phyloP scores from a whole-genome alignment of 2,797 vertebrate species.

The Potorous gilbertii region DNA sequence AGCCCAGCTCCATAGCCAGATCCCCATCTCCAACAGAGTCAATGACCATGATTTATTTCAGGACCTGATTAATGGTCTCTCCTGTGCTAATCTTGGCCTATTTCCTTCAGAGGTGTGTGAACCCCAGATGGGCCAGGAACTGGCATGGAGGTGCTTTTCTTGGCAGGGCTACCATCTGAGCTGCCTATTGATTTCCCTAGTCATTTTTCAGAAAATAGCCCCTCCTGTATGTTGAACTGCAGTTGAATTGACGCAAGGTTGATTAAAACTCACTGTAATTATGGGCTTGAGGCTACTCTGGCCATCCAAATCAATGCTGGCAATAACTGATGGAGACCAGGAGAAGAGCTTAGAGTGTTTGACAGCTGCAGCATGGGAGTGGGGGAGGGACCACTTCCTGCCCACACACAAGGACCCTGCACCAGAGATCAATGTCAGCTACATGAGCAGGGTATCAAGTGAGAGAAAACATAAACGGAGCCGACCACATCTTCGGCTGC shows the following conservation, averaged over 20 bases:
- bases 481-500: background rate
- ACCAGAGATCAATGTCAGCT: background rate
- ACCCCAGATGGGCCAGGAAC: background rate
- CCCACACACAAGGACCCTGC: background rate
- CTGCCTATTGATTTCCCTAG: conserved; percentile 73
- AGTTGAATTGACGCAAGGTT: conserved; percentile 81
- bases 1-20: background rate
- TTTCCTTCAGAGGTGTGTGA: fast-evolving
- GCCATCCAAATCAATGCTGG: conserved; percentile 82
- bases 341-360: background rate
- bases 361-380: background rate
- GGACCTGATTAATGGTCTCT: background rate
- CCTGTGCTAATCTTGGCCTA: background rate
- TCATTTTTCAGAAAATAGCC: conserved; percentile 67
- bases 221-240: conserved; percentile 74
- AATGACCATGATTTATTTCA: background rate
- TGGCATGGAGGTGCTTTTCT: conserved; percentile 21
- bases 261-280: conserved; percentile 85
- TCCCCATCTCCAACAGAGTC: background rate
- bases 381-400: background rate
- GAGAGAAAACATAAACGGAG: background rate
- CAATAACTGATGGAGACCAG: conserved; percentile 57
- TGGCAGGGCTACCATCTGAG: conserved; percentile 56
- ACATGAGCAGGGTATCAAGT: background rate
- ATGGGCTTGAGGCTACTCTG: conserved; percentile 76